phyloP scores from a whole-genome alignment of 1,140 invertebrate species.

The Drosophila virilis region DNA sequence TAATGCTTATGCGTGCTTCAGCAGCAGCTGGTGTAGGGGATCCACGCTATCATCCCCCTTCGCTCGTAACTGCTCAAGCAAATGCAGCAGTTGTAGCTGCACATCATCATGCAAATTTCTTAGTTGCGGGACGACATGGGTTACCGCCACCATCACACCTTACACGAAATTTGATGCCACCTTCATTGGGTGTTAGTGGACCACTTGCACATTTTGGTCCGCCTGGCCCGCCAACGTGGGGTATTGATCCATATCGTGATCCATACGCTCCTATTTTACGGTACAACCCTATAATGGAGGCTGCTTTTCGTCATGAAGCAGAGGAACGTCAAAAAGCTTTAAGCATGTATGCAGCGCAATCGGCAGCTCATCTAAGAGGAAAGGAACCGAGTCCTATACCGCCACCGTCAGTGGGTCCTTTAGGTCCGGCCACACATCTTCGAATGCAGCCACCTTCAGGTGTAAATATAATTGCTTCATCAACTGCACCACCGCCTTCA shows the following conservation, averaged over 20 bases:
- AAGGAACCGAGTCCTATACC: slow-evolving; percentile 88
- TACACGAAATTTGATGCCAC: slow-evolving; percentile 85
- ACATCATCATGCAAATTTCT: slow-evolving; percentile 83
- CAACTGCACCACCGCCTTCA: slow-evolving; percentile 31
- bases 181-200: slow-evolving; percentile 84
- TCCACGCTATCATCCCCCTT: slow-evolving; percentile 82
- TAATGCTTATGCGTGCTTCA: slow-evolving; percentile 84
- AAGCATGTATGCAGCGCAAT: slow-evolving; percentile 87
- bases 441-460: slow-evolving; percentile 70
- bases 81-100: slow-evolving; percentile 71
- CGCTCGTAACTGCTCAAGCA: slow-evolving; percentile 68
- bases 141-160: slow-evolving; percentile 86
- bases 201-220: slow-evolving; percentile 86
- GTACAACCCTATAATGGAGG: slow-evolving; percentile 90
- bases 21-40: slow-evolving; percentile 64
- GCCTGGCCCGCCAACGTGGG: slow-evolving; percentile 86
- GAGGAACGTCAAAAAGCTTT: slow-evolving; percentile 90
- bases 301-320: slow-evolving; percentile 89
- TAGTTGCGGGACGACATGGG: slow-evolving; percentile 85
- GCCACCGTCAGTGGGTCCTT: slow-evolving; percentile 78
- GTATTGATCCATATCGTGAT: slow-evolving; percentile 87
- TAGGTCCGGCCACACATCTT: slow-evolving; percentile 85
- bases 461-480: slow-evolving; percentile 24
- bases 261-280: slow-evolving; percentile 89
- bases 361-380: slow-evolving; percentile 85